These are phyloP conservation scores for Bubo blakistoni DNA, from an alignment of 2,113 vertebrate genomes.

Conservation along the genomic window DNA sequence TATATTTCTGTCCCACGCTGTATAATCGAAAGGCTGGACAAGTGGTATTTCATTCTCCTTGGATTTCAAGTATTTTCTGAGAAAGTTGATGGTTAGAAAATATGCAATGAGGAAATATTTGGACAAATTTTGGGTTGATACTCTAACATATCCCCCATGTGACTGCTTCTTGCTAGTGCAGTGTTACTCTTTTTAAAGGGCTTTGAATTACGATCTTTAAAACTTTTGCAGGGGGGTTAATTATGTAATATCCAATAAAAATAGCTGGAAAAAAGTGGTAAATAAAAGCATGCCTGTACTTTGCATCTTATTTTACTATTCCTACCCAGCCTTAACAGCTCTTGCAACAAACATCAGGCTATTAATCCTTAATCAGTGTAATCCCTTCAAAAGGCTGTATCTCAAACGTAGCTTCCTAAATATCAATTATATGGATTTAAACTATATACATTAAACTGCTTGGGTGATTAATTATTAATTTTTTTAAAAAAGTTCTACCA, in stretches of 20 bases:
- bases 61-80: not conserved
- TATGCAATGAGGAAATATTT: not conserved
- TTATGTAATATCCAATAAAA: constrained; percentile 48
- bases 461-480: constrained; percentile 27
- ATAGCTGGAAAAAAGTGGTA: constrained; percentile 39
- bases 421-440: constrained; percentile 73
- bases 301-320: constrained; percentile 66
- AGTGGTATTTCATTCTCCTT: not conserved
- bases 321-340: constrained; percentile 48
- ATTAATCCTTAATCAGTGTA: constrained; percentile 71
- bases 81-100: not conserved
- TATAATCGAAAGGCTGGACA: not conserved
- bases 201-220: not conserved
- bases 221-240: not conserved
- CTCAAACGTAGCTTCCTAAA: constrained; percentile 62
- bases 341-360: constrained; percentile 67
- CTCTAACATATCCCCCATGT: constrained; percentile 44
- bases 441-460: constrained; percentile 55
- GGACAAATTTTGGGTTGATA: not conserved
- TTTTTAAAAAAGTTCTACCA: constrained; percentile 9
- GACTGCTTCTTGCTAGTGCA: constrained; percentile 47
- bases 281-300: constrained; percentile 42
- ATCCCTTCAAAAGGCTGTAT: constrained; percentile 70
- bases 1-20: not conserved
- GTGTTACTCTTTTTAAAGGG: not conserved